Evolutionary conservation across 2,888 invertebrate species (phyloP).

Genomic region (Corythucha ciliata): DNA sequence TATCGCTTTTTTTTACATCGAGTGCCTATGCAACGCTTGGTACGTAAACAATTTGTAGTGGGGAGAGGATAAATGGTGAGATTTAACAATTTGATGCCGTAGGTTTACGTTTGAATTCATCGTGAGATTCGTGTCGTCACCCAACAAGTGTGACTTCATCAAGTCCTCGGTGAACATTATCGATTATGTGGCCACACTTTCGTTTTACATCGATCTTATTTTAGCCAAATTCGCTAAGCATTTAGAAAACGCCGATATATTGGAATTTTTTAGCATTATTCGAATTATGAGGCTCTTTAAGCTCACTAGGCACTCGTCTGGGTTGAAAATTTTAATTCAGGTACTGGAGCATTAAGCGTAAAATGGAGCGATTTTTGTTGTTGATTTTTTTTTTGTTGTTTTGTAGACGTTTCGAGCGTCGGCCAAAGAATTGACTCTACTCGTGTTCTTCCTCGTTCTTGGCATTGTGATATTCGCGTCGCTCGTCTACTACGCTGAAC

Average conservation of each 20-base stretch:
- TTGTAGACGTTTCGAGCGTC: conserved; percentile 95
- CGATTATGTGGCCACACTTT: conserved; percentile 96
- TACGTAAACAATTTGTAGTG: too few relatives aligned
- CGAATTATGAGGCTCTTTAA: conserved; percentile 97
- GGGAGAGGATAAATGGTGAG: too few relatives aligned
- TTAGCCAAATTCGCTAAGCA: conserved; percentile 84
- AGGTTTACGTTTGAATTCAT: conserved; percentile 97
- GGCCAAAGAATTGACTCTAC: conserved; percentile 87
- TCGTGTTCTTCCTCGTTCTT: conserved; percentile 95
- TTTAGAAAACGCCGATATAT: conserved; percentile 86
- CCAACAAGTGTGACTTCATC: conserved; percentile 85
- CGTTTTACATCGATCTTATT: conserved; percentile 90
- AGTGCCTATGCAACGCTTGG: conserved; percentile 98
- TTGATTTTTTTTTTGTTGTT: too few relatives aligned
- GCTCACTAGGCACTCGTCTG: conserved; percentile 92
- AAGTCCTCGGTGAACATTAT: conserved; percentile 97
- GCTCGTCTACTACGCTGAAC: conserved; percentile 94
- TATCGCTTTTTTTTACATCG: conserved; percentile 95
- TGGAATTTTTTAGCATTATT: conserved; percentile 96
- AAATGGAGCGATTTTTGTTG: too few relatives aligned
- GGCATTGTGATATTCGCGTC: conserved; percentile 98
- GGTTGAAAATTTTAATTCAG: conserved; percentile 95
- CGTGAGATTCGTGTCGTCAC: conserved; percentile 78
- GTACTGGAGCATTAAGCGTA: too few relatives aligned
- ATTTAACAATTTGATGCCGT: too few relatives aligned